phyloP scores from a whole-genome alignment of 2,797 vertebrate species.

The Helostoma temminkii region DNA sequence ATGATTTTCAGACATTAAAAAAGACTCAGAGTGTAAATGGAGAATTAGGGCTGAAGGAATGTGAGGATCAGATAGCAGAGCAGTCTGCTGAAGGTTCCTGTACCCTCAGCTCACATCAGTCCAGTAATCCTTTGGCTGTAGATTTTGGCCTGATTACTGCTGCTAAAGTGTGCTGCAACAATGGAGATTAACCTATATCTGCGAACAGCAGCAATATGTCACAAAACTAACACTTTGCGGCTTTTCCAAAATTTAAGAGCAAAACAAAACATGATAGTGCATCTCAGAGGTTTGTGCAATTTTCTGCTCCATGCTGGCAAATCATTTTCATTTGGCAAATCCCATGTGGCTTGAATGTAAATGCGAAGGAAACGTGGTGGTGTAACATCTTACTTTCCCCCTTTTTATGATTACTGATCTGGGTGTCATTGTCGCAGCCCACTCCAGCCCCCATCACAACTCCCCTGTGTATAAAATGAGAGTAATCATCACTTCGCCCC shows the following conservation, averaged over 20 bases:
- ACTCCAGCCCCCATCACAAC: conserved; percentile 40
- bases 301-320: conserved; percentile 29
- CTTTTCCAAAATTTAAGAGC: conserved; percentile 32
- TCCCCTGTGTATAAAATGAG: conserved; percentile 76
- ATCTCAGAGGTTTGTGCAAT: conserved; percentile 21
- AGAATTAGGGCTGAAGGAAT: neutral
- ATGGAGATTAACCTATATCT: conserved; percentile 69
- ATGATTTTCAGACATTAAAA: conserved; percentile 7
- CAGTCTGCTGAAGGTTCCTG: neutral
- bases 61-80: conserved; percentile 10
- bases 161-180: conserved; percentile 33
- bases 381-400: conserved; percentile 77
- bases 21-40: conserved; percentile 3
- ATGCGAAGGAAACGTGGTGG: conserved; percentile 54
- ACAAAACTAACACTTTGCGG: conserved; percentile 20
- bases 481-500: conserved; percentile 71
- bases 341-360: conserved; percentile 62
- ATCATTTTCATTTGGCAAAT: conserved; percentile 60
- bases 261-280: neutral
- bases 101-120: conserved; percentile 17
- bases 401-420: conserved; percentile 70
- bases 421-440: conserved; percentile 71
- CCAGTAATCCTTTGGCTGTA: conserved; percentile 38
- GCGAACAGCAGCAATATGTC: conserved; percentile 42
- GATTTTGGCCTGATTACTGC: conserved; percentile 40